Conservation (phyloP, 64 coral and sea anemone genomes). For the Pocillopora damicornis region DNA sequence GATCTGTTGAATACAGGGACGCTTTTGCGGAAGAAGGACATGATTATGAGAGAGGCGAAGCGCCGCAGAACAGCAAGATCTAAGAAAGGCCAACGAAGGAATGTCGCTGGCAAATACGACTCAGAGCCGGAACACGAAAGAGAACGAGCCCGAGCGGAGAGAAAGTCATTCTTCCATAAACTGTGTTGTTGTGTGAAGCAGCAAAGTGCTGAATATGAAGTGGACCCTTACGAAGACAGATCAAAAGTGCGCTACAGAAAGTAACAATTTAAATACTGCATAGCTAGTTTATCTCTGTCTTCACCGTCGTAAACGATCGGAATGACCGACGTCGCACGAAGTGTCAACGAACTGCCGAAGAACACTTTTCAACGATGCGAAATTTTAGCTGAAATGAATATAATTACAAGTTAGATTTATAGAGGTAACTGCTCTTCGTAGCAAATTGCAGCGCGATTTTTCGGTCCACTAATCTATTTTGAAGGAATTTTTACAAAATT, state of each 20-base stretch:
- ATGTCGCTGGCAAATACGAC: not conserved
- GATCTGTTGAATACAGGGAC: conserved; percentile 66
- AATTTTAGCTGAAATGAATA: not conserved
- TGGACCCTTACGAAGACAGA: not conserved
- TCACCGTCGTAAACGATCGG: not conserved
- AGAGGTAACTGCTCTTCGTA: not conserved
- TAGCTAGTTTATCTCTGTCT: not conserved
- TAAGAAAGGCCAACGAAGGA: conserved; percentile 63
- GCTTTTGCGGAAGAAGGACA: conserved; percentile 60
- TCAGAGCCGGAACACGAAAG: conserved; percentile 30
- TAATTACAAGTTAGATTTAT: not conserved
- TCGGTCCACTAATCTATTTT: too few species aligned
- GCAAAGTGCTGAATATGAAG: conserved; percentile 38
- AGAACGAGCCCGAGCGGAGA: conserved; percentile 9
- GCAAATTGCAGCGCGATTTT: not conserved
- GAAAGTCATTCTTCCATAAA: conserved; percentile 35
- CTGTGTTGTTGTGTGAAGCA: conserved; percentile 52
- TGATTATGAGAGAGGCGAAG: conserved; percentile 80
- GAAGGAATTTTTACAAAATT: not conserved
- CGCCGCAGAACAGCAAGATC: conserved; percentile 73
- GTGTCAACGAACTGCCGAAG: not conserved
- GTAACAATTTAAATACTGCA: not conserved
- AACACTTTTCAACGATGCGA: not conserved
- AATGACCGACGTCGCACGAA: not conserved
- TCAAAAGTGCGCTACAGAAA: not conserved